Base-by-base conservation (phyloP, 1,140 invertebrate genomes). In the Sycophila sp. region DNA sequence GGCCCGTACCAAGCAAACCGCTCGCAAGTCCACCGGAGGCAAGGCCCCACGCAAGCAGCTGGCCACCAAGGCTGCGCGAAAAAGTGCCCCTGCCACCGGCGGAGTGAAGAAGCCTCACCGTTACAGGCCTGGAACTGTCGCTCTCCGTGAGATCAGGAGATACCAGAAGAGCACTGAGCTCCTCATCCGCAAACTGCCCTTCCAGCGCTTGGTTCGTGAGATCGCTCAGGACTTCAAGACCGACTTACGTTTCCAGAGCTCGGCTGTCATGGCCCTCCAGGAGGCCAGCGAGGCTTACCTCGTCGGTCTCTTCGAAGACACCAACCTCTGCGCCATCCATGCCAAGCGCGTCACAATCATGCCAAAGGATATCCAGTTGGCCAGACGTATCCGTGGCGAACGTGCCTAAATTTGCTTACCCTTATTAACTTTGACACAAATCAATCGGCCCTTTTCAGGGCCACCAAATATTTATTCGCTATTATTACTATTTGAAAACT, bases 261-360 rank as follows among this genome's bases (percentile, higher is more conserved):
- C 92, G 15, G 93, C 93, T 22, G 91, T 94, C 72, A 90, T 91
- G 53, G 92, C 93, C 53, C 83, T 94, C 82, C 89, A 95, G 89
- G 95, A 97, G 89, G 95, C 95, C 17, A 94, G 92, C 76, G 95
- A 97, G 87, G 95, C 95, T 11, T 97, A 96, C 83, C 85, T 97
- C 30, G 94, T 97, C 47, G 94, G 95, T 78, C 88, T 97, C 11
- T 97, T 97, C 86, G 95, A 97, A 90, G 94, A 96, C 85, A 96
- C 95, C 70, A 96, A 97, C 86, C 89, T 96, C 89, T 96, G 95
- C 87, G 95, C 95, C 72, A 97, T 97, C 83, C 95, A 97, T 81
- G 95, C 95, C 72, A 97, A 97, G 85, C 91, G 95, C 79, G 95
- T 98, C 36, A 97, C 96, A 73, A 97, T 98, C 81, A 97, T 97